Evolutionary conservation across 2,113 vertebrate species (phyloP).

Genomic region (Psophia crepitans): DNA sequence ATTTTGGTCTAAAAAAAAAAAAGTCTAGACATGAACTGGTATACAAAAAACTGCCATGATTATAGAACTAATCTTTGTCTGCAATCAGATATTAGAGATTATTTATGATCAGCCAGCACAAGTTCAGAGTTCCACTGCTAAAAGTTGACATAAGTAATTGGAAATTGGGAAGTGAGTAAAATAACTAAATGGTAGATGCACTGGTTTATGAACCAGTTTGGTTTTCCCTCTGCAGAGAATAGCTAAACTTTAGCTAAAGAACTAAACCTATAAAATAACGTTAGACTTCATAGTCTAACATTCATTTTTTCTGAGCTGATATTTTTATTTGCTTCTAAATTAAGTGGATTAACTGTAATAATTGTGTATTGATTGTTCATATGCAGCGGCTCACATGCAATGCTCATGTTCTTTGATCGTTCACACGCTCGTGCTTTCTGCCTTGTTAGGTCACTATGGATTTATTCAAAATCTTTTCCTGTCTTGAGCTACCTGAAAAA

Average conservation of each 20-base stretch:
- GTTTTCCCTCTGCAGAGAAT: not conserved
- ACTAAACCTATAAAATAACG: not conserved
- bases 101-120: not conserved
- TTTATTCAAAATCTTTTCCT: not conserved
- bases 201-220: not conserved
- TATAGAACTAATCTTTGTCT: not conserved
- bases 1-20: not conserved
- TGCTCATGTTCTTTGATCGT: not conserved
- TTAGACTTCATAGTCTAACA: not conserved
- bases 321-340: not conserved
- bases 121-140: not conserved
- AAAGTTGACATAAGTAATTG: not conserved
- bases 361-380: not conserved
- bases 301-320: not conserved
- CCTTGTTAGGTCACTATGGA: not conserved
- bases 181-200: not conserved
- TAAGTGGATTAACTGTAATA: not conserved
- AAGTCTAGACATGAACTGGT: not conserved
- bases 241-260: too few species aligned
- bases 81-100: not conserved
- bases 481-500: not conserved
- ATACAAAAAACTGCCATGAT: not conserved
- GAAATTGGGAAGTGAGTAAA: not conserved
- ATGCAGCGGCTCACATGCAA: not conserved
- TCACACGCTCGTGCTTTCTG: not conserved